These are phyloP conservation scores for Schizaphis graminum DNA, from an alignment of 2,888 invertebrate genomes.

Conservation along the genomic window DNA sequence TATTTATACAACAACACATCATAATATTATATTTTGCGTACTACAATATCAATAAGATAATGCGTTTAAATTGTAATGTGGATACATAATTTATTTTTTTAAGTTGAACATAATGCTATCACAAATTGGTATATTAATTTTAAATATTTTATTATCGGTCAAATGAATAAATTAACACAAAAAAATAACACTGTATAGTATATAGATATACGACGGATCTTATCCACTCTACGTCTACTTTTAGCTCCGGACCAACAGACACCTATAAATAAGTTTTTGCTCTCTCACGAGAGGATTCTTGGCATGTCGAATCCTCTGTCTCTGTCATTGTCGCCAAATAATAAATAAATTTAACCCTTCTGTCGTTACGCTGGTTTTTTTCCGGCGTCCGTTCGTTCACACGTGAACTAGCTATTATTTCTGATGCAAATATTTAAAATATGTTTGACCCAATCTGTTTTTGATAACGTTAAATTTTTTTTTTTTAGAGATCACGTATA, in stretches of 20 bases:
- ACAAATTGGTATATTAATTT: background rate
- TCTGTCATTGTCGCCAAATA: constrained; percentile 60
- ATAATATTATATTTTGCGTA: background rate
- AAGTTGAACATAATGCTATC: background rate
- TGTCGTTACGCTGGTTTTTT: constrained; percentile 41
- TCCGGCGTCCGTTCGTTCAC: background rate
- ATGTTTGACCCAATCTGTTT: background rate
- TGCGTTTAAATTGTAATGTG: background rate
- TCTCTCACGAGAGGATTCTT: constrained; percentile 56
- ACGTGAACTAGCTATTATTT: constrained; percentile 21
- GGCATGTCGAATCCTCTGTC: constrained; percentile 54
- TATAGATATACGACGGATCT: constrained; percentile 12
- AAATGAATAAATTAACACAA: background rate
- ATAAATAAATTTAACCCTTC: constrained; percentile 61
- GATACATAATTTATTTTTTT: background rate
- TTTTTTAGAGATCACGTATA: constrained; percentile 91
- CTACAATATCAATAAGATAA: background rate
- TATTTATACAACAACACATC: background rate
- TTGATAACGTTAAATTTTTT: background rate
- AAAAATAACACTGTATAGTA: background rate
- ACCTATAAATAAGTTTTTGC: constrained; percentile 63
- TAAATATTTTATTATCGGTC: background rate
- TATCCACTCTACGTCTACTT: constrained; percentile 49
- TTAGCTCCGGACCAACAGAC: constrained; percentile 56
- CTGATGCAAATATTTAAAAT: constrained; percentile 1